These are phyloP conservation scores for Okapia johnstoni DNA, from an alignment of 2,113 vertebrate genomes.

Conservation along the genomic window DNA sequence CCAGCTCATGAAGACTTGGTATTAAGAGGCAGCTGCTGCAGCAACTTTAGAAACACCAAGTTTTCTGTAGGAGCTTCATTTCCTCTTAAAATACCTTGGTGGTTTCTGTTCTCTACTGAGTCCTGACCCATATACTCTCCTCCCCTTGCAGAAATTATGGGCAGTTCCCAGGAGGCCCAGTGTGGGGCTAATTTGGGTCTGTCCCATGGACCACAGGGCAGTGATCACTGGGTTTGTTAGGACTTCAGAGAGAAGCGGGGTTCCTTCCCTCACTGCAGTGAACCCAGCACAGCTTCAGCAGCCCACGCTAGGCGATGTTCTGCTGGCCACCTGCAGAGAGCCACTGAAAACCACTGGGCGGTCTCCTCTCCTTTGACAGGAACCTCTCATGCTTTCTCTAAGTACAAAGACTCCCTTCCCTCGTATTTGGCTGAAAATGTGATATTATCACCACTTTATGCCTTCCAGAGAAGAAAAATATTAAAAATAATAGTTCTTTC, in stretches of 20 bases:
- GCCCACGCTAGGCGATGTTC: background rate
- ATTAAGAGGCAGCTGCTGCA: background rate
- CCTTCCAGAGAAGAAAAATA: background rate
- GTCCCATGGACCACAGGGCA: background rate
- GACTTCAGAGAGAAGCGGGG: background rate
- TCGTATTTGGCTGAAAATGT: background rate
- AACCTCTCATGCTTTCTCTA: background rate
- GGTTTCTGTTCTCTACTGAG: background rate
- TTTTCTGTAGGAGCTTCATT: background rate
- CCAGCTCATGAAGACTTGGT: background rate
- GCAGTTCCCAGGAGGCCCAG: background rate
- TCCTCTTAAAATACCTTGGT: background rate
- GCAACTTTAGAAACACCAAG: background rate
- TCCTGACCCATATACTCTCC: background rate
- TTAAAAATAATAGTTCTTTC: slow-evolving; percentile 23
- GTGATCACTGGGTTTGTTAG: background rate
- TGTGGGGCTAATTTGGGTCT: background rate
- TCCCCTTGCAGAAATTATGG: background rate
- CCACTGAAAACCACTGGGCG: background rate
- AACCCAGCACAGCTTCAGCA: background rate
- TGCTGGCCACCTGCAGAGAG: background rate
- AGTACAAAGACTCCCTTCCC: background rate
- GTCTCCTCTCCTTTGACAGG: background rate
- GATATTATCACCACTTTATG: background rate
- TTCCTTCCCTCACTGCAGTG: background rate